Evolutionary conservation across 2,888 invertebrate species (phyloP), one percentile per base, ranked within the genome.

Genomic region (Himalopsyche anomala): DNA sequence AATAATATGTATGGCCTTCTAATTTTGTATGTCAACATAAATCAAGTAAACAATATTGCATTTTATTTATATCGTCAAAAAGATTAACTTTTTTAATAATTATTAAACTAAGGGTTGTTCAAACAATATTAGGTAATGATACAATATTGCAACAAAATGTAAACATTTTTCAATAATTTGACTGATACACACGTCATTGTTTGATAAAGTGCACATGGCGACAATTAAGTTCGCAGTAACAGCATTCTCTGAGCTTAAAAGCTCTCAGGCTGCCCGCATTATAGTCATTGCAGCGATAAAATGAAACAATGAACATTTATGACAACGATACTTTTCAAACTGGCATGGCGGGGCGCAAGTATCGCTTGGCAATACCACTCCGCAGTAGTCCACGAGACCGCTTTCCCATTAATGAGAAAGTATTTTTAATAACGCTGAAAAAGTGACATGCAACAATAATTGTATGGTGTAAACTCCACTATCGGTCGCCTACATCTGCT

Each of bases 281-380:
- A 62, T 62, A 62, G 19, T 81, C 81, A 81, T 40, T 80, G 45
- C 81, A 45, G 81, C 81, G 45, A 45, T 81, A 81, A 81, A 81
- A 51, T 81, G 45, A 81, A 81, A 81, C 81, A 81, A 81, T 81
- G 81, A 81, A 81, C 81, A n/a, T 81, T 81, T 81, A 81, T 45
- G 81, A 81, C 81, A 45, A 81, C 40, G 81, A 45, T 81, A 80
- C 38, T 80, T 80, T 80, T 80, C 80, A 80, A 62, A 62, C 62
- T 62, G 62, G 62, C 8, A 28, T 62, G 28, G 62, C 62, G 28
- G 11, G n/a, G 62, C 62, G 8, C 62, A 62, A 62, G 62, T 62
- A 28, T 56, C 6, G 45, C 45, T 51, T 51, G 4, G 51, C 51
- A 51, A 51, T 51, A 19, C 28, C 28, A 62, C 62, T 19, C 62